These are phyloP conservation scores for Pseudomyrmex pallidus DNA, from an alignment of 1,140 invertebrate genomes.

Conservation along the genomic window DNA sequence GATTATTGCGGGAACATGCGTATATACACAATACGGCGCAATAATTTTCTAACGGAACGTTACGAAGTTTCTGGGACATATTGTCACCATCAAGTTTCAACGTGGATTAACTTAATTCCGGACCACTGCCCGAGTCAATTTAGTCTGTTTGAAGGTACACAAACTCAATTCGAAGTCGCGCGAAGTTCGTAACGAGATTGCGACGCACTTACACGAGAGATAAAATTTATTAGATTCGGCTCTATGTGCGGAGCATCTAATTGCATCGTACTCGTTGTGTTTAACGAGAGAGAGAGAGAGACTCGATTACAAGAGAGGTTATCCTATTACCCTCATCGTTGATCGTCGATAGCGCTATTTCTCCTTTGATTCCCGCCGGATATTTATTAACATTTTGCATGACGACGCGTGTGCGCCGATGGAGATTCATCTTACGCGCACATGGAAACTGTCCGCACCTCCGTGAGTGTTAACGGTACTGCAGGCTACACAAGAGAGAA, in stretches of 20 bases:
- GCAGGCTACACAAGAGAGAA: not conserved
- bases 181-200: conserved; percentile 45
- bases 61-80: not conserved
- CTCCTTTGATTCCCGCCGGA: not conserved
- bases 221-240: conserved; percentile 20
- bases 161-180: conserved; percentile 40
- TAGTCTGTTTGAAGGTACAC: not conserved
- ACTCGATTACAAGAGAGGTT: conserved; percentile 16
- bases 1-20: not conserved
- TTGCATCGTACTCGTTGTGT: conserved; percentile 24
- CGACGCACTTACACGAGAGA: conserved; percentile 7
- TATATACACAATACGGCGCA: not conserved
- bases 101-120: conserved; percentile 42
- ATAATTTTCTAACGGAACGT: no score
- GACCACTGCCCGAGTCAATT: not conserved
- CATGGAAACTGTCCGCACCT: conserved; percentile 51
- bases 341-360: not conserved
- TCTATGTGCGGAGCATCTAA: not conserved
- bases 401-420: not conserved
- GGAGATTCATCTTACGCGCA: conserved; percentile 47
- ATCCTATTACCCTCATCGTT: conserved; percentile 3
- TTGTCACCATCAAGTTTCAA: conserved; percentile 9
- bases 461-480: conserved; percentile 52
- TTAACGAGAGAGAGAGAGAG: conserved; percentile 12
- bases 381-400: conserved; percentile 54